Base-by-base conservation (phyloP, 2,888 invertebrate genomes). In the Caenorhabditis sinica region DNA sequence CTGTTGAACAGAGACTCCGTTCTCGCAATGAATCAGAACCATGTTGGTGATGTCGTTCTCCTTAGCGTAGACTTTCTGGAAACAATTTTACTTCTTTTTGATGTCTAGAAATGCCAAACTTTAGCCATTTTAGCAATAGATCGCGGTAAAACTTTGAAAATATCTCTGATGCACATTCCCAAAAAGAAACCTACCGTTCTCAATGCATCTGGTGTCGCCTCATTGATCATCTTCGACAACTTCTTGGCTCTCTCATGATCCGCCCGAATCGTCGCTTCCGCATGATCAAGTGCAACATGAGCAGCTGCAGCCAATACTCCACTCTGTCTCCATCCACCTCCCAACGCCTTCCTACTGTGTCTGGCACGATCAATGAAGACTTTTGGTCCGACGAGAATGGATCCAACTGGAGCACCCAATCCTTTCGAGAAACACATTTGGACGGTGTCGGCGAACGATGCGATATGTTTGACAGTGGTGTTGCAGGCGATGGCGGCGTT, bases 241-340 rank as follows among this genome's bases (percentile, higher is more conserved):
- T 65, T 85, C 56, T 83, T 85, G 1, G 93, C 93, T 68, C 92
- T 88, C 13, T 86, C 94, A 93, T 98, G 97, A 93, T 97, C 97
- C 0, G 95, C 94, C 3, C 93, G 93, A 40, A 98, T 94, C 56
- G 95, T 94, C 0, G 96, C 95, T 8, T 95, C 94, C 90, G 95
- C 95, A 45, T 93, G 91, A 85, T 96, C 95, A n/a, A 98, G 93
- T 0, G 96, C 96, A 33, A 96, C 95, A 4, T 96, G 91, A 0
- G 96, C 97, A 0, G 97, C 96, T 0, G 97, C 97, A 0, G 97
- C 97, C 71, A 98, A 92, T 63, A 97, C 94, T 6, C 98, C 98
- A 53, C 95, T 95, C 94, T 98, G 98, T 76, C 98, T 94, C 97
- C 97, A 96, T 1, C 96, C 97, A 40, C 98, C 98, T 28, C 98